These are phyloP conservation scores for Selenia dentaria DNA, from an alignment of 2,888 invertebrate genomes.

Conservation along the genomic window DNA sequence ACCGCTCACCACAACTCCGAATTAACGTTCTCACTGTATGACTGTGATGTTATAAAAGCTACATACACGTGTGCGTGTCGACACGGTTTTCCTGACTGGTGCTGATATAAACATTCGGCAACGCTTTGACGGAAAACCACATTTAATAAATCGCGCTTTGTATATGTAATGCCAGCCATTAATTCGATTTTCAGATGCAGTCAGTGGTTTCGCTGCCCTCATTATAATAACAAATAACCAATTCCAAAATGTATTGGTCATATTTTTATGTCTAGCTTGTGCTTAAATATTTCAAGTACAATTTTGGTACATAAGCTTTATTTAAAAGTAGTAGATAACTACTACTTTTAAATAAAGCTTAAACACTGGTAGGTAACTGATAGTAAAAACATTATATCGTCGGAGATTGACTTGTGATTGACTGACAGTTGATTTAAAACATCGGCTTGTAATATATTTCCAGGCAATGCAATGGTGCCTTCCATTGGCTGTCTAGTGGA, in stretches of 20 bases:
- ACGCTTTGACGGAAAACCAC: slow-evolving; percentile 53
- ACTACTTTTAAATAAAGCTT: no score
- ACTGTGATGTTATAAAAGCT: slow-evolving; percentile 43
- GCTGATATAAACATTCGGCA: slow-evolving; percentile 36
- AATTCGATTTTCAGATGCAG: slow-evolving; percentile 62
- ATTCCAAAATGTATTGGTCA: slow-evolving; percentile 30
- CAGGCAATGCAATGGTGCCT: no score
- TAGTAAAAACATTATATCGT: no score
- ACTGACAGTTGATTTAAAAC: no score
- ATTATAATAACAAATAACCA: slow-evolving; percentile 52
- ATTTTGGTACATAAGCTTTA: no score
- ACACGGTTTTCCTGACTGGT: slow-evolving; percentile 31
- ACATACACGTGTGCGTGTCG: slow-evolving; percentile 25
- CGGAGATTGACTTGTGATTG: no score
- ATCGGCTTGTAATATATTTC: no score
- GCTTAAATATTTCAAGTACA: no score
- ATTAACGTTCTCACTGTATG: slow-evolving; percentile 43
- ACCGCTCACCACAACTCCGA: slow-evolving; percentile 44
- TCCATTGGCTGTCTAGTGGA: no score
- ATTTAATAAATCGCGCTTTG: slow-evolving; percentile 48
- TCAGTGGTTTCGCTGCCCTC: slow-evolving; percentile 49
- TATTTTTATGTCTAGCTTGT: no score
- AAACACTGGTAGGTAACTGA: no score
- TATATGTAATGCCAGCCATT: slow-evolving; percentile 56
- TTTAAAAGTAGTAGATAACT: no score